Conservation (phyloP, 1,140 invertebrate species). For the Zaprionus capensis region DNA sequence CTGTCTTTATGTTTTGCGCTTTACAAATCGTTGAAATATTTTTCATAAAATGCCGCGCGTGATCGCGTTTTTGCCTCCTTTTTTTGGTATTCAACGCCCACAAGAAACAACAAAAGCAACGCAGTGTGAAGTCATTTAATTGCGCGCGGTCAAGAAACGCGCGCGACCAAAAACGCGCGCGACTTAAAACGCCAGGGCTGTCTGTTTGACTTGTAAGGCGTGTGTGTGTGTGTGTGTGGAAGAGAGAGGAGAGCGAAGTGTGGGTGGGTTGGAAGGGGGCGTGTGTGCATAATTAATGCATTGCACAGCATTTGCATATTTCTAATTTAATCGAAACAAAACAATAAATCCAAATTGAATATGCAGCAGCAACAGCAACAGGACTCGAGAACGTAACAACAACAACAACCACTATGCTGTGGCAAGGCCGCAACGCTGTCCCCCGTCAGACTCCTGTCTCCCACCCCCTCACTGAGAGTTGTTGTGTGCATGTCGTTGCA, state of each 20-base stretch:
- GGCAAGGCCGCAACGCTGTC: conserved; percentile 29
- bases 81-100: conserved; percentile 73
- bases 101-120: conserved; percentile 21
- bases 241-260: background rate
- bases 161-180: background rate
- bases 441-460: background rate
- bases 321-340: conserved; percentile 83
- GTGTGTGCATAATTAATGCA: conserved; percentile 72
- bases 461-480: conserved; percentile 10
- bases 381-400: conserved; percentile 17
- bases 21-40: conserved; percentile 79
- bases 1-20: background rate
- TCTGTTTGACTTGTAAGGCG: background rate
- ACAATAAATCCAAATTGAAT: conserved; percentile 61
- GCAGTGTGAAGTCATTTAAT: conserved; percentile 79
- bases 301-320: conserved; percentile 78
- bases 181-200: conserved; percentile 21
- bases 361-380: conserved; percentile 24
- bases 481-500: conserved; percentile 78
- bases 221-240: background rate
- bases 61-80: conserved; percentile 15
- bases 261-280: background rate
- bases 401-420: conserved; percentile 40
- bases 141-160: conserved; percentile 46
- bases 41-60: conserved; percentile 72